Conservation (phyloP, 2,888 invertebrate genomes). For the Panzeria rudis region DNA sequence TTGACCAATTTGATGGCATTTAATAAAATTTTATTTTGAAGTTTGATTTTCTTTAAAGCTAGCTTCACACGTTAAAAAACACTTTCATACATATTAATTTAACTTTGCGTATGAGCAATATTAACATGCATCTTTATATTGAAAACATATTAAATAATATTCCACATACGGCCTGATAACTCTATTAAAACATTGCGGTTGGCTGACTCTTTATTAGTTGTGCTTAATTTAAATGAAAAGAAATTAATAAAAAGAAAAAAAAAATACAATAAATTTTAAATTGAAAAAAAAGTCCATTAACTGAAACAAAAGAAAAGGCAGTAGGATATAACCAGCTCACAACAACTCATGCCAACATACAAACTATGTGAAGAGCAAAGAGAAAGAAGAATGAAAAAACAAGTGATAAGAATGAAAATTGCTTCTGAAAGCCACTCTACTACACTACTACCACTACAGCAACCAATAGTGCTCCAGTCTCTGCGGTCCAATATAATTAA, state of each 20-base stretch:
- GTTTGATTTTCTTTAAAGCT: no score
- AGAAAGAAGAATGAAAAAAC: not conserved
- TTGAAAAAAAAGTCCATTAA: slow-evolving; percentile 33
- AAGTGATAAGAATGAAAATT: slow-evolving; percentile 51
- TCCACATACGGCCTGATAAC: slow-evolving; percentile 28
- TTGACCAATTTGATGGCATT: no score
- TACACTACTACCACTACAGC: not conserved
- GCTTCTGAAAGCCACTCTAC: slow-evolving; percentile 41
- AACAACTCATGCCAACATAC: not conserved
- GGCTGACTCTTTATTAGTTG: slow-evolving; percentile 28
- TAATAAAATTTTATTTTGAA: no score
- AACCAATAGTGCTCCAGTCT: slow-evolving; percentile 18
- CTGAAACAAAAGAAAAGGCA: slow-evolving; percentile 35
- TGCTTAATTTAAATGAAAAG: slow-evolving; percentile 17
- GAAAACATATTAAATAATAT: slow-evolving; percentile 32
- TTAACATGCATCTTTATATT: not conserved
- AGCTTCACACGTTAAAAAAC: not conserved
- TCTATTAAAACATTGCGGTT: slow-evolving; percentile 38
- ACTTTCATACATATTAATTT: not conserved
- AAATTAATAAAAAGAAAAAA: not conserved
- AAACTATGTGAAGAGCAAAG: not conserved
- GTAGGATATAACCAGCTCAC: slow-evolving; percentile 19
- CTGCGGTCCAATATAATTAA: slow-evolving; percentile 69
- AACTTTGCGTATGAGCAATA: not conserved
- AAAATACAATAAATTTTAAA: slow-evolving; percentile 28